phyloP scores from a whole-genome alignment of 1,140 invertebrate species.

The Mizuhopecten yessoensis region DNA sequence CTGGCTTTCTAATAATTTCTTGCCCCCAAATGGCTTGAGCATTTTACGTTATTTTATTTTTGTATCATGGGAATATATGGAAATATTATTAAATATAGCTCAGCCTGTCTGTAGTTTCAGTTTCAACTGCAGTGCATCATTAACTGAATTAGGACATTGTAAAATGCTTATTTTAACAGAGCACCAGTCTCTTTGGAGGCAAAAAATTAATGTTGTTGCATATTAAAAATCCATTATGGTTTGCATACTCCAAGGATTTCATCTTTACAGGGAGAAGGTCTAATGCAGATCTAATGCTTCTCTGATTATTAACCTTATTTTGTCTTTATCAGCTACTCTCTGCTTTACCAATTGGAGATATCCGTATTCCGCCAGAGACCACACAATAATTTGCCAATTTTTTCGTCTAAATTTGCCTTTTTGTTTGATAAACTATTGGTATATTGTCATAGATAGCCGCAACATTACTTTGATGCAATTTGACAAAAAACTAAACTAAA shows the following conservation, averaged over 20 bases:
- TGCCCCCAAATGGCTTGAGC: slow-evolving; percentile 29
- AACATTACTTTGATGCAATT: slow-evolving; percentile 11
- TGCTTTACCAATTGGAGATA: slow-evolving; percentile 18
- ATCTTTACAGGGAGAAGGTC: not conserved
- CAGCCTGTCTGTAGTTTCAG: slow-evolving; percentile 17
- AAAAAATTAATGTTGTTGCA: slow-evolving; percentile 29
- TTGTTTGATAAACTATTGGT: slow-evolving; percentile 39
- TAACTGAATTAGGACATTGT: slow-evolving; percentile 19
- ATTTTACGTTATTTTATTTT: slow-evolving; percentile 46
- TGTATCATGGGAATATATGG: slow-evolving; percentile 43
- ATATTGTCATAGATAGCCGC: slow-evolving; percentile 3
- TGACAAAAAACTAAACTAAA: not conserved
- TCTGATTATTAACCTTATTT: slow-evolving; percentile 20
- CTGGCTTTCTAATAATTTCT: slow-evolving; percentile 40
- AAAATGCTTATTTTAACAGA: slow-evolving; percentile 36
- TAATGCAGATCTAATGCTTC: slow-evolving; percentile 31
- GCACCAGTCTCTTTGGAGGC: slow-evolving; percentile 21
- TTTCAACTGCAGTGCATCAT: slow-evolving; percentile 33
- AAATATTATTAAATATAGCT: slow-evolving; percentile 45
- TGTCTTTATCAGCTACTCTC: slow-evolving; percentile 17
- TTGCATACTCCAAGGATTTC: not conserved
- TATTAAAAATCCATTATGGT: slow-evolving; percentile 31
- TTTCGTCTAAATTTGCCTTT: slow-evolving; percentile 35
- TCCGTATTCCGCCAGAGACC: not conserved
- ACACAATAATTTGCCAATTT: slow-evolving; percentile 28